A percentile compares a stretch with the other conserved stretches of the same genome.
phyloP scores from a whole-genome alignment of 2,797 vertebrate species.

The Botia kubotai region DNA sequence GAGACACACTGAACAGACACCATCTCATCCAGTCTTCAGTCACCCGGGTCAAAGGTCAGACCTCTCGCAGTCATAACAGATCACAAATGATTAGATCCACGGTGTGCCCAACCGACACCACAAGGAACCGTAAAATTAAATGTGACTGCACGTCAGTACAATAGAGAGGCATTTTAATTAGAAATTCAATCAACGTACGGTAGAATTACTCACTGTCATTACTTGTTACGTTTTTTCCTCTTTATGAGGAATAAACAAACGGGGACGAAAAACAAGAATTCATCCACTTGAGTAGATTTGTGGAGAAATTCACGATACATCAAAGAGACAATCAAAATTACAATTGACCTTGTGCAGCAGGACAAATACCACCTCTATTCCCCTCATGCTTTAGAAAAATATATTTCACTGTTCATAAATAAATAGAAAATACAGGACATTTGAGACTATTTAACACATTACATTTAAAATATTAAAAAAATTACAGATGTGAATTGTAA shows the following conservation, averaged over 20 bases:
- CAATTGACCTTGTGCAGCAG: background rate
- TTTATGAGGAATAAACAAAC: background rate
- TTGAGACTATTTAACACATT: background rate
- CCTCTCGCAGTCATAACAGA: constrained; percentile 53
- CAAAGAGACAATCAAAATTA: constrained; percentile 15
- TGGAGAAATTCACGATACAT: constrained; percentile 1
- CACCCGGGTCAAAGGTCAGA: constrained; percentile 54
- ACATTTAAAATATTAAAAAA: background rate
- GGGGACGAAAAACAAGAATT: background rate
- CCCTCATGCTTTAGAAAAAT: constrained; percentile 6
- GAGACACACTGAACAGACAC: constrained; percentile 41
- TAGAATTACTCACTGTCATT: too few species aligned
- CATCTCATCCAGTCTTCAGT: constrained; percentile 41
- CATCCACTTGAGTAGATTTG: background rate
- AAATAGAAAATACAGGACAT: background rate
- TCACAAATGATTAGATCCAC: constrained; percentile 56
- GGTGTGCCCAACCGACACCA: background rate
- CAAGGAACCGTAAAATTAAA: background rate
- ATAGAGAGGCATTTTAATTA: background rate
- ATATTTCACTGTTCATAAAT: constrained; percentile 24
- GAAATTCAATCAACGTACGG: background rate
- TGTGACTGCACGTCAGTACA: background rate
- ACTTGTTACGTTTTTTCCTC: background rate
- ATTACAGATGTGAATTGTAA: constrained; percentile 10
- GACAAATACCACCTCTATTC: background rate